A percentile compares a stretch with the other conserved stretches of the same genome.
phyloP scores from a whole-genome alignment of 2,797 vertebrate species.

The Morus bassanus region DNA sequence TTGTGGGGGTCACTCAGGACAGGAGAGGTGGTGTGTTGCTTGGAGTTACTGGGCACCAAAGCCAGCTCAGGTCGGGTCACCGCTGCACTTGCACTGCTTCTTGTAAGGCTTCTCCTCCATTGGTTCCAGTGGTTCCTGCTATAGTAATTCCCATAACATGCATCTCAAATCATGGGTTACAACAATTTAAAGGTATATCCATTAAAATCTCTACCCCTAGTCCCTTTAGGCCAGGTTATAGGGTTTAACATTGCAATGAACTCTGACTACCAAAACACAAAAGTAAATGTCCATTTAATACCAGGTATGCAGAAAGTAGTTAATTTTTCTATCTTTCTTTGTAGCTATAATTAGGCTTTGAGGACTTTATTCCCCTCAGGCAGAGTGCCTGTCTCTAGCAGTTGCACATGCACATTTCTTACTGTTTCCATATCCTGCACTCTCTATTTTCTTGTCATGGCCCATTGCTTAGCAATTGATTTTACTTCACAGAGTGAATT shows the following conservation, averaged over 20 bases:
- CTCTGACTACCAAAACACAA: not conserved
- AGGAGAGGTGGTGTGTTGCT: not conserved
- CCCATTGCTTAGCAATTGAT: slow-evolving; percentile 36
- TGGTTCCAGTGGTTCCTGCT: not conserved
- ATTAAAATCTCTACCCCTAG: not conserved
- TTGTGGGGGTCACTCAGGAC: too few relatives aligned
- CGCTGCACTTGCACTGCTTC: not conserved
- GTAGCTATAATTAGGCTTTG: not conserved
- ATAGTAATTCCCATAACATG: too few relatives aligned
- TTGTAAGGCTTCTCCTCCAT: not conserved
- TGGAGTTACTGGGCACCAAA: not conserved
- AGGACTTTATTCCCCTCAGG: not conserved
- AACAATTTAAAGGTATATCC: not conserved
- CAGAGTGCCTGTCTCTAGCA: not conserved
- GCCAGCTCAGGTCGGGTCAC: not conserved
- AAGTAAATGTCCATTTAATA: not conserved
- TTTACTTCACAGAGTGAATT: slow-evolving; percentile 28
- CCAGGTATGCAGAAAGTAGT: not conserved
- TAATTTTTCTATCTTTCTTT: not conserved
- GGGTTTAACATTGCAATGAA: not conserved
- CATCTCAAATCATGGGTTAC: not conserved
- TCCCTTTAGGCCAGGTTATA: not conserved
- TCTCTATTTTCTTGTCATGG: not conserved
- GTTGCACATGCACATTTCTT: not conserved
- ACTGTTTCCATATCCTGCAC: not conserved